Base-by-base conservation (phyloP, 1,140 invertebrate species). In the Aphidius ervi region DNA sequence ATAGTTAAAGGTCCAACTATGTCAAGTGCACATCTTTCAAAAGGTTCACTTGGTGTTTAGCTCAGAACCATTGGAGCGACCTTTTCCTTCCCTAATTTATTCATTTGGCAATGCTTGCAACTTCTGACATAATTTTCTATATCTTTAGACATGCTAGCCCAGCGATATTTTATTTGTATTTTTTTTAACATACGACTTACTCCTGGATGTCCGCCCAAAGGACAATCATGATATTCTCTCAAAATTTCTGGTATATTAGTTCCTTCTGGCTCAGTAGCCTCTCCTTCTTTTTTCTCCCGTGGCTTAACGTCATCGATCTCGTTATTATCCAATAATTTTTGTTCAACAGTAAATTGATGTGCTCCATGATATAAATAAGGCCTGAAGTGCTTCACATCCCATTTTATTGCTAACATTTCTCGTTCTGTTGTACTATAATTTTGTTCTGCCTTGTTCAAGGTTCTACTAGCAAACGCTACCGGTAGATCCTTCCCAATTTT, bases 1-100 rank as follows among this genome's bases (percentile, higher is more conserved):
- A 59, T 23, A 4, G 66, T 64, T 42, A 74, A 46, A 2, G 68
- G 71, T 4, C 73, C 72, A 3, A 74, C 67, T 1, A 75, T 68
- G 49, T 76, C 72, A 9, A 74, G 31, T 5, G 56, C 41, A 9
- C 66, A 49, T 20, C 64, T 65, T n/a, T 67, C 64, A 37, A 67
- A 70, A 0, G 61, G 37, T 16, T 20, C 45, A 20, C 41, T 10
- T 3, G 54, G 59, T 1, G 66, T 67, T 37, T 65, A 61, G 2
- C 68, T 71, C 4, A 68, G 68, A 16, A 43, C 39, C 64, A 72
- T 62, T 0, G 67, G 68, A 45, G 31, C 39, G 47, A 63, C 67
- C n/a, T 31, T 63, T 58, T 66, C 68, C 8, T 46, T 40, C 6
- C 57, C 42, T 3, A 62, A 9, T 55, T 68, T 70, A 2, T 65